Conservation (phyloP, 1,140 invertebrate genomes). For the Drosophila ogumai region DNA sequence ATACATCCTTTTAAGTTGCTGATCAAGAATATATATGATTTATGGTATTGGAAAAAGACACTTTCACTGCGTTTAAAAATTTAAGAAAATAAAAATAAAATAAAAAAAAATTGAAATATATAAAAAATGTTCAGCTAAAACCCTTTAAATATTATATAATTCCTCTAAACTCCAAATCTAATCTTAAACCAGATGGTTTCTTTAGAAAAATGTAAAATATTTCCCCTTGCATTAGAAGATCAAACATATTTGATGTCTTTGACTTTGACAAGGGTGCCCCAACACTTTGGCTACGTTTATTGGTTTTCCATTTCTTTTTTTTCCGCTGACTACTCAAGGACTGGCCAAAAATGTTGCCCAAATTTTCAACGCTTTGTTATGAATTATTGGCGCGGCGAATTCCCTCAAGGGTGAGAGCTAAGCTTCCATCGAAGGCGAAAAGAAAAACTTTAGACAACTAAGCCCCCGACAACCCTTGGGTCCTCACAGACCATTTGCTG, state of each 20-base stretch:
- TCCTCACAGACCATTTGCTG: slow-evolving; percentile 70
- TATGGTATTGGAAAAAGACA: too few relatives aligned
- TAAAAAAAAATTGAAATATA: neutral
- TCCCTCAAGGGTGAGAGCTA: slow-evolving; percentile 12
- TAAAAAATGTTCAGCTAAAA: neutral
- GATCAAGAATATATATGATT: too few relatives aligned
- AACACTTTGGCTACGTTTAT: slow-evolving; percentile 58
- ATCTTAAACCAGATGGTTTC: neutral
- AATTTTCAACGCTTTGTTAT: slow-evolving; percentile 63
- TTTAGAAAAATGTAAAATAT: slow-evolving; percentile 29
- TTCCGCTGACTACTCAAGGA: slow-evolving; percentile 20
- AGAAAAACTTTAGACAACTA: slow-evolving; percentile 52
- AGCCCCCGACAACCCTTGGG: slow-evolving; percentile 23
- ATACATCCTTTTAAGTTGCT: too few relatives aligned
- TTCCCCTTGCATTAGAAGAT: slow-evolving; percentile 29
- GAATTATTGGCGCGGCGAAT: slow-evolving; percentile 69
- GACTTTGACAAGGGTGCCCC: slow-evolving; percentile 75
- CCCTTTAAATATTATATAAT: neutral
- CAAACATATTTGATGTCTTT: slow-evolving; percentile 48
- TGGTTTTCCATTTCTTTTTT: slow-evolving; percentile 47
- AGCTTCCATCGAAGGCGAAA: slow-evolving; percentile 12
- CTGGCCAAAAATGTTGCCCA: slow-evolving; percentile 12
- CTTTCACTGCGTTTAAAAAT: too few relatives aligned
- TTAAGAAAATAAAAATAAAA: neutral
- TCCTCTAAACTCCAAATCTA: neutral